Evolutionary conservation across 2,797 vertebrate genomes (phyloP), one percentile per base, ranked within the genome.

Genomic region (Dallia pectoralis): DNA sequence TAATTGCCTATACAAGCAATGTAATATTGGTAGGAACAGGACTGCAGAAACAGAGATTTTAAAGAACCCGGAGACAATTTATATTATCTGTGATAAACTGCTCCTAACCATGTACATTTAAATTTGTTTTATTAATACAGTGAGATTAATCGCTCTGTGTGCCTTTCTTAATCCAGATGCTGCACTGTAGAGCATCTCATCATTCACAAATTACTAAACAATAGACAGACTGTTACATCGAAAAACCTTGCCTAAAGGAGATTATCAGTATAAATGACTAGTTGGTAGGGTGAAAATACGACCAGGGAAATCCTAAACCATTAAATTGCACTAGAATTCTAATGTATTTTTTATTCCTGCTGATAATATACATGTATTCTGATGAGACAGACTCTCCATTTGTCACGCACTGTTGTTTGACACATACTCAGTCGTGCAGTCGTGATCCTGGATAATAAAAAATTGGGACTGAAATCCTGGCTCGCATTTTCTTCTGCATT

Each of bases 371-470:
- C 81, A 75, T 86, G 82, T 64, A 44, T 82, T 85, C 78, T 83
- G 84, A 89, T 59, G 53, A 12, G 53, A 11, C 70, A 81, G 81
- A 81, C 81, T 80, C 81, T 85, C 77, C 86, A 87, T 89, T 88
- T 85, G 87, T 87, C 81, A 83, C 75, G 64, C 75, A 48, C 74
- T 78, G 77, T 84, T 76, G 86, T 85, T 84, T 75, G 32, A 85
- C 82, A 79, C 85, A 83, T 85, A 87, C 85, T 84, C 86, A 82
- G 84, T 75, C 68, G 80, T 87, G 83, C 86, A 85, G 84, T 88
- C 87, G 86, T 80, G 87, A 91, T 87, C 86, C 33, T 77, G 82
- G 79, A 88, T 86, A 82, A 86, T 84, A 40, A 84, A n/a, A 82
- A 79, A 77, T 79, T 82, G 86, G 85, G 84, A 71, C 61, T 68